Conservation (phyloP, 2,888 invertebrate genomes). For the Eueremaeus valkanovi region DNA sequence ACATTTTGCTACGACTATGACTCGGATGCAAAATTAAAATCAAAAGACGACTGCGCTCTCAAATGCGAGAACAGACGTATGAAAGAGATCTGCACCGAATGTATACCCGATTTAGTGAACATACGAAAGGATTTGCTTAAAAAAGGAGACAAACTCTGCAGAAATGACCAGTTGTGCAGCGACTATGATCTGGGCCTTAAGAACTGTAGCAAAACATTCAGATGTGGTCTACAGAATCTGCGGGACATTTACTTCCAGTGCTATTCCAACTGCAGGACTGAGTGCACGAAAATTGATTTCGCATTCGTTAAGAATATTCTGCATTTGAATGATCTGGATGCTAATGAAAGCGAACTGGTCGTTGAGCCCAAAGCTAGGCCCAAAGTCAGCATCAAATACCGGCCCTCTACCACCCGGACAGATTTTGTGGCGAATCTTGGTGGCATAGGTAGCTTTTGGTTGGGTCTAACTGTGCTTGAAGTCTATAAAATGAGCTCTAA, state of each 20-base stretch:
- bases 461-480: not conserved
- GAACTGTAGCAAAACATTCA: not conserved
- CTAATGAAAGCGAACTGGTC: too few species aligned
- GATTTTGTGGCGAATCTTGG: not conserved
- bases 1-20: not conserved
- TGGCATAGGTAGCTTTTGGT: constrained; percentile 1
- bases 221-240: not conserved
- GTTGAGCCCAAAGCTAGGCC: not conserved
- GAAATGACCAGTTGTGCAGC: not conserved
- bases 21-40: not conserved
- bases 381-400: not conserved
- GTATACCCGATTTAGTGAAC: not conserved
- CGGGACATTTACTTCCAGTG: not conserved
- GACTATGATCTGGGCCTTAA: not conserved
- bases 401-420: not conserved
- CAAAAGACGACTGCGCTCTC: constrained; percentile 3
- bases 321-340: too few species aligned
- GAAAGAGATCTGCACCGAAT: not conserved
- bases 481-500: not conserved
- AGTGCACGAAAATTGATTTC: not conserved
- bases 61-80: not conserved
- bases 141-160: not conserved
- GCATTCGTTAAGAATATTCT: not conserved
- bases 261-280: not conserved
- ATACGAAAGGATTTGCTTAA: not conserved